Evolutionary conservation across 2,888 invertebrate species (phyloP), one percentile per base, ranked within the genome.

Genomic region (Tachystola acroxantha): DNA sequence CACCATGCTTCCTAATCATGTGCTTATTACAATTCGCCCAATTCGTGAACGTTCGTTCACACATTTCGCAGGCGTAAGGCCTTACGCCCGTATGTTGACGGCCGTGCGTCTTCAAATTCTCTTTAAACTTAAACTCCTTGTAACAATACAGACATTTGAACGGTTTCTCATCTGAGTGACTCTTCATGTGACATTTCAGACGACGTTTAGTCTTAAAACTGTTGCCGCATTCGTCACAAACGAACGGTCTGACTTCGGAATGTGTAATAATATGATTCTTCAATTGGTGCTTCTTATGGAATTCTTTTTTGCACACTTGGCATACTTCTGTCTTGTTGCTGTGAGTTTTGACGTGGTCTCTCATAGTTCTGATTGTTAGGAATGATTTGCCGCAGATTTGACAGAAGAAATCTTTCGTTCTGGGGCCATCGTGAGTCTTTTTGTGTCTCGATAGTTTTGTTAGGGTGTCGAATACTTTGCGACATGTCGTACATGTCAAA

Each of bases 1-100:
- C 80, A 10, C 90, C 89, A 52, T 92, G 92, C 11, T 90, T 79
- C 12, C 91, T 78, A 64, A 91, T 91, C 90, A 92, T 91, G 54
- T 93, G 92, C 53, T 92, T 92, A 60, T 92, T 92, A 53, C 91
- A 92, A 71, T 92, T 92, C 2, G 92, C 90, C 91, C 91, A 91
- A 65, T 92, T 92, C 1, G 91, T 91, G 51, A 92, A 92, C 48
- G 91, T 53, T 14, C 51, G 43, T 52, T 90, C 88, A 58, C 92
- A 93, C 44, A 90, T 88, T 14, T 85, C 53, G 48, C 92, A 93
- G 1, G 89, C 89, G 57, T 92, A 92, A 0, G 92, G 92, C 26
- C 90, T 79, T 43, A 89, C 89, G 0, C 84, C 88, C 1, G 89
- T 89, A 49, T 92, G 92, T 50, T 90, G 90, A 25, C 91, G 79